Conservation (phyloP, 1,140 invertebrate species). For the Hyles vespertilio region DNA sequence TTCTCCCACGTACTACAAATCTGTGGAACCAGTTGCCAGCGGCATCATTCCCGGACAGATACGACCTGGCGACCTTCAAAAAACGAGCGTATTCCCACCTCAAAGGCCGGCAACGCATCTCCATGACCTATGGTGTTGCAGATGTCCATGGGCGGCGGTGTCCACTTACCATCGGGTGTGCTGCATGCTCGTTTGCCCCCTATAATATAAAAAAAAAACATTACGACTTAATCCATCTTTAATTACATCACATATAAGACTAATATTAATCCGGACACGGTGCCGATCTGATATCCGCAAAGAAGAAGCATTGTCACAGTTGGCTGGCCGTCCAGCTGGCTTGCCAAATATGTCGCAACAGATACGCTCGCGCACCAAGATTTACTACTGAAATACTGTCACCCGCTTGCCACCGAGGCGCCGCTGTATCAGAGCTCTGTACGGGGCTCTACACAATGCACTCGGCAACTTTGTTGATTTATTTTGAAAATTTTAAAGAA, state of each 20-base stretch:
- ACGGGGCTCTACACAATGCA: conserved; percentile 17
- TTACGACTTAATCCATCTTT: neutral
- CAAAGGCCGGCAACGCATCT: no score
- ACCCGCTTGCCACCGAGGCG: conserved; percentile 30
- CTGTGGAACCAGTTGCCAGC: no score
- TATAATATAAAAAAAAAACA: no score
- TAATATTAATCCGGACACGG: conserved; percentile 38
- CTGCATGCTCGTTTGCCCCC: no score
- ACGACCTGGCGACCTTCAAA: no score
- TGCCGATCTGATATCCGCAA: conserved; percentile 43
- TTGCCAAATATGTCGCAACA: conserved; percentile 67
- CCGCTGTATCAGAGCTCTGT: conserved; percentile 6
- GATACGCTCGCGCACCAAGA: conserved; percentile 37
- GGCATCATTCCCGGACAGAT: no score
- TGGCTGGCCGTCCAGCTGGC: conserved; percentile 39
- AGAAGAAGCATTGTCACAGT: conserved; percentile 55
- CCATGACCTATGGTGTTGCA: no score
- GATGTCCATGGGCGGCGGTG: no score
- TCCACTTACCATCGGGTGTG: no score
- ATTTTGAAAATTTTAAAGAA: conserved; percentile 32
- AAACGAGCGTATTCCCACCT: no score
- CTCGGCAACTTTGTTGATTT: conserved; percentile 25
- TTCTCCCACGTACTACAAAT: no score
- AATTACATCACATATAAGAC: conserved; percentile 1
- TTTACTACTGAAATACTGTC: conserved; percentile 51